Evolutionary conservation across 1,140 invertebrate genomes (phyloP).

Genomic region (Drosophila ironensis): DNA sequence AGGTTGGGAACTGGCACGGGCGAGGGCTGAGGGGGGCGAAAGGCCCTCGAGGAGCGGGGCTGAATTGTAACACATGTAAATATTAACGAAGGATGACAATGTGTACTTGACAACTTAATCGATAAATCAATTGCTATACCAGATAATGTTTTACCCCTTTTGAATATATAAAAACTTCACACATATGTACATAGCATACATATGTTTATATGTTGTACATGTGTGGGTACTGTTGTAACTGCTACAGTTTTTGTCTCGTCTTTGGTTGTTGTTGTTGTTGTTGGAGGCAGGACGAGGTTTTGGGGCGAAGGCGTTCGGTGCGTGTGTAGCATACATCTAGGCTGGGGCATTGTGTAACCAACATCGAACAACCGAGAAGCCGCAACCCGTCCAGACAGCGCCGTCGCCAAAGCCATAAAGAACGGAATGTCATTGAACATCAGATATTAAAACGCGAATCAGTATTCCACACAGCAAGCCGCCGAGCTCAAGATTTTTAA

Average conservation of each 20-base stretch:
- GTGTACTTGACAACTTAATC: conserved; percentile 77
- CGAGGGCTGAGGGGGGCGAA: neutral
- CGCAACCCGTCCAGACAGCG: conserved; percentile 40
- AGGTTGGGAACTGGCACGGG: neutral
- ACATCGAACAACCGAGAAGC: neutral
- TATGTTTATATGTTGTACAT: neutral
- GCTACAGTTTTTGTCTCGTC: conserved; percentile 33
- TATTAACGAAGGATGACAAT: conserved; percentile 76
- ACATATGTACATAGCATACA: neutral
- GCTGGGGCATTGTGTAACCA: conserved; percentile 32
- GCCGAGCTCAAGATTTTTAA: conserved; percentile 4
- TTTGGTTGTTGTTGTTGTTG: conserved; percentile 21
- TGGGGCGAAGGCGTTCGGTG: conserved; percentile 9
- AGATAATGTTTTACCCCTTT: conserved; percentile 70
- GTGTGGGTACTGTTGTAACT: neutral
- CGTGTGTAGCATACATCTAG: conserved; percentile 56
- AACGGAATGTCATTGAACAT: conserved; percentile 70
- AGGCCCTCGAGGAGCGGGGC: conserved; percentile 21
- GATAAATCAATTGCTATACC: conserved; percentile 74
- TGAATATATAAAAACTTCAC: conserved; percentile 39
- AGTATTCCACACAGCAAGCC: conserved; percentile 43
- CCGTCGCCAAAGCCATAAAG: conserved; percentile 38
- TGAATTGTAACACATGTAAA: conserved; percentile 72
- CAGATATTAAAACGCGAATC: conserved; percentile 60
- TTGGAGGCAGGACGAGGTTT: neutral